These are phyloP conservation scores for Parotocinclus haroldoi DNA, from an alignment of 2,797 vertebrate species.

Conservation along the genomic window DNA sequence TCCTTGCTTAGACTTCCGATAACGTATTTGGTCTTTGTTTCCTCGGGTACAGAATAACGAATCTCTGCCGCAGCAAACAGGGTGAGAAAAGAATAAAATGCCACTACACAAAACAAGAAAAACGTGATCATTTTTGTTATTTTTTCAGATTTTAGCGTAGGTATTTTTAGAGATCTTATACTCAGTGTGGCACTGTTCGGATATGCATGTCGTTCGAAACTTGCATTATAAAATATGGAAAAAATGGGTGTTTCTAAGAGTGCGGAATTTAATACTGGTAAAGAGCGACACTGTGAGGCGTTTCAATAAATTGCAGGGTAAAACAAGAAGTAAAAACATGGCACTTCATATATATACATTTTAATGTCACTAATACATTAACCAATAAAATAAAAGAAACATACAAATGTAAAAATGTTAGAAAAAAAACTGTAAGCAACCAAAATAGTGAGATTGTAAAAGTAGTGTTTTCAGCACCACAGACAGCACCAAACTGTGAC, in stretches of 20 bases:
- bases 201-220: too few relatives aligned
- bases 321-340: neutral
- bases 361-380: too few relatives aligned
- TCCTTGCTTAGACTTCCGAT: conserved; percentile 48
- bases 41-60: conserved; percentile 49
- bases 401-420: too few relatives aligned
- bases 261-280: conserved; percentile 10
- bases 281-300: conserved; percentile 47
- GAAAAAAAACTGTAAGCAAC: neutral
- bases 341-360: too few relatives aligned
- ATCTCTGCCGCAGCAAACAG: conserved; percentile 22
- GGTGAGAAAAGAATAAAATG: conserved; percentile 6
- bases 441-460: neutral
- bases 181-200: neutral
- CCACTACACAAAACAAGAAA: neutral
- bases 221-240: neutral
- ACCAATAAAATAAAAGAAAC: too few relatives aligned
- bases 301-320: neutral
- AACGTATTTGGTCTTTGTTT: conserved; percentile 37
- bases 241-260: conserved; percentile 26
- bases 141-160: neutral
- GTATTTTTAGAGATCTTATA: neutral
- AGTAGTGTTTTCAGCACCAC: conserved; percentile 28
- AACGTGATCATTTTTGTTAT: conserved; percentile 1
- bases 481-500: conserved; percentile 29